These are phyloP conservation scores for Solenopsis fugax DNA, from an alignment of 1,140 invertebrate species.

Conservation along the genomic window DNA sequence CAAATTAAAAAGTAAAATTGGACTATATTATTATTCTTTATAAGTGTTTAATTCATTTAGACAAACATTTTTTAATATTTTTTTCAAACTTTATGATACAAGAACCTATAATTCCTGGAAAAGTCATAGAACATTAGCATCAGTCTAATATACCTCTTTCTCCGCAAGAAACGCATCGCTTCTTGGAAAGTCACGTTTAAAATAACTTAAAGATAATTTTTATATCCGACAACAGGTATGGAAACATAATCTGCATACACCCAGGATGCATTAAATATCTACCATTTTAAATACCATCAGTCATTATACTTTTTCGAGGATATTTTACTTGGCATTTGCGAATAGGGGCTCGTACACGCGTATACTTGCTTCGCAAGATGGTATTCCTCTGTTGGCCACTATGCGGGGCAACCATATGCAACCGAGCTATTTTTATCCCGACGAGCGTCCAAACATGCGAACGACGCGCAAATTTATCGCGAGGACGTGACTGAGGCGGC, in stretches of 20 bases:
- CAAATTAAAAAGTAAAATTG: too few relatives aligned
- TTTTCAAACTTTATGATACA: neutral
- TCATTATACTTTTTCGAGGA: neutral
- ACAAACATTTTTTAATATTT: neutral
- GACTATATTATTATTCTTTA: too few relatives aligned
- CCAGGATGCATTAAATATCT: neutral
- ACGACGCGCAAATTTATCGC: slow-evolving; percentile 22
- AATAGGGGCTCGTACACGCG: neutral
- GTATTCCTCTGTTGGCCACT: neutral
- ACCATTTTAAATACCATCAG: neutral
- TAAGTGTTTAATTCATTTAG: neutral
- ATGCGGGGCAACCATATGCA: neutral
- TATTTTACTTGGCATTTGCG: neutral
- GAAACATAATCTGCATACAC: neutral
- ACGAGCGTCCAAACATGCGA: neutral
- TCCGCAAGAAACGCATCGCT: neutral
- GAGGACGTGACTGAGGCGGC: slow-evolving; percentile 23
- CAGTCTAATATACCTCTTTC: neutral
- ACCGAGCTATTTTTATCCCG: slow-evolving; percentile 28
- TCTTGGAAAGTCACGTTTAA: neutral
- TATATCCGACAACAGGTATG: neutral
- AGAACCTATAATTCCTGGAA: neutral
- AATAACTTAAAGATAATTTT: neutral
- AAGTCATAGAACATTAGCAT: neutral
- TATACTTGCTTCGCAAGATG: neutral